Percentiles rank a stretch among this genome's conserved stretches.
phyloP scores from a whole-genome alignment of 2,797 vertebrate genomes.

The Psittacula derbiana region DNA sequence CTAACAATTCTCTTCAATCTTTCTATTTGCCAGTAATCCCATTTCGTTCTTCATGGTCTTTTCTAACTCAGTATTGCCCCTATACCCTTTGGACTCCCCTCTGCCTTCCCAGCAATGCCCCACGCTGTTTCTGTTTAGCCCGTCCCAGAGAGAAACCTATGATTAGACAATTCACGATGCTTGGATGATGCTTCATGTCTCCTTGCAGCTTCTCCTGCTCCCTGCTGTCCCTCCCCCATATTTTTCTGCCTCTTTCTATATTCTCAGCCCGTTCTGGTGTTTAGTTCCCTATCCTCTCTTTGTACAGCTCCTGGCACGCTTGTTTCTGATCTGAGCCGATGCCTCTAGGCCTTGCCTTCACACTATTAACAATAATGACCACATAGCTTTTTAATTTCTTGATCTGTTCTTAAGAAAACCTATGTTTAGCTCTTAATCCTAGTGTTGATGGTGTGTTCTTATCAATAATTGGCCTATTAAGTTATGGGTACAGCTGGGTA shows the following conservation, averaged over 20 bases:
- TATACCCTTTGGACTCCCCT: neutral
- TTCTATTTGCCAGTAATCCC: neutral
- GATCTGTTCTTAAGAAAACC: neutral
- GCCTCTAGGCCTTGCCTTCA: neutral
- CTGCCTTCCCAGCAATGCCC: neutral
- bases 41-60: neutral
- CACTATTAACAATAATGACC: neutral
- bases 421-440: constrained; percentile 11
- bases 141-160: neutral
- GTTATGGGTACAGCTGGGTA: constrained; percentile 39
- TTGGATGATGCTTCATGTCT: neutral
- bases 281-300: neutral
- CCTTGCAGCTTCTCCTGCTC: neutral
- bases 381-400: constrained; percentile 18
- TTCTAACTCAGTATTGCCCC: neutral
- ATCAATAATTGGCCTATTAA: constrained; percentile 35
- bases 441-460: neutral
- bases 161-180: neutral
- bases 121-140: neutral
- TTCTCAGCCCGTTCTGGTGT: neutral
- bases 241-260: neutral
- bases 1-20: neutral
- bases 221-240: neutral
- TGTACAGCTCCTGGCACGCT: neutral
- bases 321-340: neutral